phyloP scores from a whole-genome alignment of 1,140 invertebrate genomes.

The Carposina sasakii region DNA sequence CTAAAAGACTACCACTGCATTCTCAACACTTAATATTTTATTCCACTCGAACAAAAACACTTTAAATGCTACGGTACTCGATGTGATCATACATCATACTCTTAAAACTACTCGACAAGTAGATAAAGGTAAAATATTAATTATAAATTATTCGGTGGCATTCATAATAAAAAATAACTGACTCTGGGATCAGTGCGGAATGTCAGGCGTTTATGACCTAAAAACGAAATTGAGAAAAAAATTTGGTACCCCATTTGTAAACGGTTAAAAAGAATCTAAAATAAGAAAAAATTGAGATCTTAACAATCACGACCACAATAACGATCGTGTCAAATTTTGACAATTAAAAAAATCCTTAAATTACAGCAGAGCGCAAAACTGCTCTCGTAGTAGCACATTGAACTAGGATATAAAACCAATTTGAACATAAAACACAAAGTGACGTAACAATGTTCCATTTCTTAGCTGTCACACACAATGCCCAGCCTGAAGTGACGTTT shows the following conservation, averaged over 20 bases:
- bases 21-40: constrained; percentile 27
- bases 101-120: constrained; percentile 12
- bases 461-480: too few species aligned
- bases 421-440: too few species aligned
- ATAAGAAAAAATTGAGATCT: too few species aligned
- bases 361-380: too few species aligned
- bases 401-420: too few species aligned
- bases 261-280: too few species aligned
- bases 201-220: constrained; percentile 30
- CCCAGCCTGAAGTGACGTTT: too few species aligned
- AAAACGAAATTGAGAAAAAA: background rate
- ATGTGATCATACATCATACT: constrained; percentile 18
- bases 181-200: constrained; percentile 38
- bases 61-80: constrained; percentile 52
- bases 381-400: too few species aligned
- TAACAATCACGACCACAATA: too few species aligned
- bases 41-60: constrained; percentile 26
- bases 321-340: too few species aligned
- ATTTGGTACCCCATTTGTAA: background rate
- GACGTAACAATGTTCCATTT: too few species aligned
- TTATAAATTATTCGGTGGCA: constrained; percentile 40
- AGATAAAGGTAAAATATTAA: constrained; percentile 16
- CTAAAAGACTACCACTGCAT: constrained; percentile 52
- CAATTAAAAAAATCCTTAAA: too few species aligned
- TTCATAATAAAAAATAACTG: constrained; percentile 23